phyloP scores from a whole-genome alignment of 2,888 invertebrate species.

The Ectemnius lituratus region DNA sequence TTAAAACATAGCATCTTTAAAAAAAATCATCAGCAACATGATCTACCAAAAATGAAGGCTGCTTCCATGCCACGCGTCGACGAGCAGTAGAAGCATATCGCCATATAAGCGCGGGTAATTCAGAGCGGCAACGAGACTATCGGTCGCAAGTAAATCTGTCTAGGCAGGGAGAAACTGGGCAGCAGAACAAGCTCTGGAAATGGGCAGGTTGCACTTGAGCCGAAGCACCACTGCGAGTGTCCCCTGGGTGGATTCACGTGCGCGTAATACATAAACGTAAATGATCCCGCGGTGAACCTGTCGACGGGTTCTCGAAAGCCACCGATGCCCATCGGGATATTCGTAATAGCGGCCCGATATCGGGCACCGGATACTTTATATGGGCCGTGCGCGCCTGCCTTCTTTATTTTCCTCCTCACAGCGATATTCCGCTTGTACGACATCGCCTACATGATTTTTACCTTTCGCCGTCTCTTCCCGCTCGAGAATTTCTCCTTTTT shows the following conservation, averaged over 20 bases:
- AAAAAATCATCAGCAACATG: too few relatives aligned
- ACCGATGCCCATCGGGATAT: constrained; percentile 42
- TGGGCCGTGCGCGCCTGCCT: constrained; percentile 24
- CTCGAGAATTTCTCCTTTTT: too few relatives aligned
- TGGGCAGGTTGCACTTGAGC: constrained; percentile 34
- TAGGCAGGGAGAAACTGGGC: too few relatives aligned
- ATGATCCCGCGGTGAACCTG: constrained; percentile 50
- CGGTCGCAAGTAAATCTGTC: too few relatives aligned
- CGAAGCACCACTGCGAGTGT: constrained; percentile 35
- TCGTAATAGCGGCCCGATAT: constrained; percentile 39
- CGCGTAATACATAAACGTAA: constrained; percentile 48
- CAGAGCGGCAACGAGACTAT: too few relatives aligned
- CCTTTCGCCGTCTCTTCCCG: too few relatives aligned
- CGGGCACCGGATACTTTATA: constrained; percentile 37
- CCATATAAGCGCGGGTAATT: too few relatives aligned
- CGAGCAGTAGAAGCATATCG: too few relatives aligned
- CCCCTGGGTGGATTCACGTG: constrained; percentile 40
- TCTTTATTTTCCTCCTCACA: constrained; percentile 29
- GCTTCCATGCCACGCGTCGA: too few relatives aligned
- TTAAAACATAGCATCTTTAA: too few relatives aligned
- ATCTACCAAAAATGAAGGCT: too few relatives aligned
- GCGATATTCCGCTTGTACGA: constrained; percentile 24
- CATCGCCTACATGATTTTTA: too few relatives aligned
- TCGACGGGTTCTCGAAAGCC: constrained; percentile 50
- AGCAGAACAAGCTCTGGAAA: constrained; percentile 13